These are phyloP conservation scores for Ancistrus triradiatus DNA, from an alignment of 2,113 vertebrate genomes.

Conservation along the genomic window DNA sequence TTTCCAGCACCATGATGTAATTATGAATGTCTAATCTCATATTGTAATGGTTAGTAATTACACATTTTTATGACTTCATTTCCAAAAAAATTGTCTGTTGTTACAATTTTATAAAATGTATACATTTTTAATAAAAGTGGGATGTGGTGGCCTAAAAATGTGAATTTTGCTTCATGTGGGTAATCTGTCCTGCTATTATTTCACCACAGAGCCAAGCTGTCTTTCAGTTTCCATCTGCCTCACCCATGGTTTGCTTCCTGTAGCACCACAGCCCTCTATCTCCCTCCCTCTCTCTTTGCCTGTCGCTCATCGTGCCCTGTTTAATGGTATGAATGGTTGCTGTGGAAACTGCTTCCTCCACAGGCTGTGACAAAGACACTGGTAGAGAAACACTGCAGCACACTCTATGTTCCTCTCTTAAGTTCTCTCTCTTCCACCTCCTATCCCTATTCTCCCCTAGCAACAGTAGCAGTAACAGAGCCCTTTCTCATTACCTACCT, in stretches of 20 bases:
- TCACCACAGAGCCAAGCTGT: not conserved
- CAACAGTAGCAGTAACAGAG: slow-evolving; percentile 56
- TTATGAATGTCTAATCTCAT: too few relatives aligned
- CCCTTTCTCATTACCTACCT: slow-evolving; percentile 29
- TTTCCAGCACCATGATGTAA: too few relatives aligned
- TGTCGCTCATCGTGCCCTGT: slow-evolving; percentile 41
- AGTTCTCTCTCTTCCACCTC: slow-evolving; percentile 4
- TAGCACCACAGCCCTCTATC: not conserved
- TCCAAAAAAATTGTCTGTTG: too few relatives aligned
- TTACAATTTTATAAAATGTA: too few relatives aligned
- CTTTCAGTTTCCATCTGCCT: not conserved
- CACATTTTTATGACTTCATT: too few relatives aligned
- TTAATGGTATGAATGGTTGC: slow-evolving; percentile 66
- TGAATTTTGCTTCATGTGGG: too few relatives aligned
- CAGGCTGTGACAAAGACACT: slow-evolving; percentile 63
- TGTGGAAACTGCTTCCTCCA: slow-evolving; percentile 68
- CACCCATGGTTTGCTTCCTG: not conserved
- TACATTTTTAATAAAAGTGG: too few relatives aligned
- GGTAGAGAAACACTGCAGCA: slow-evolving; percentile 62
- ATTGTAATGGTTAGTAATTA: too few relatives aligned
- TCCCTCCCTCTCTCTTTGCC: not conserved
- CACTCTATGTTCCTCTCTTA: slow-evolving; percentile 36
- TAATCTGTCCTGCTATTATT: too few relatives aligned
- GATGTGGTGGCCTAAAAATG: too few relatives aligned
- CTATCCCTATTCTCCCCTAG: slow-evolving; percentile 54